Base-by-base conservation (phyloP, 2,888 invertebrate genomes). In the Tetragonula carbonaria region DNA sequence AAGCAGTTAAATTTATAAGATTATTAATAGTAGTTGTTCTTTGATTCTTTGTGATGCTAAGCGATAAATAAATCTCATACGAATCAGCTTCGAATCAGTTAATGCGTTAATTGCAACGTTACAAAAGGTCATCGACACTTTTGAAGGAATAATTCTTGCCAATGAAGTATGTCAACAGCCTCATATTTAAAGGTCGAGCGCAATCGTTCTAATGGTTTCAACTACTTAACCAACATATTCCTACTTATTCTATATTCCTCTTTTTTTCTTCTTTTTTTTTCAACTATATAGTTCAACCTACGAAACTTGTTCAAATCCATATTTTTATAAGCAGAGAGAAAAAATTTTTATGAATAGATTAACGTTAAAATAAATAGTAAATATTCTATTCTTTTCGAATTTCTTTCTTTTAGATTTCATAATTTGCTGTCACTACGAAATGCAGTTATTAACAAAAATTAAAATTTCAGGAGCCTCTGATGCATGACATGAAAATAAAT, bases 131-230 rank as follows among this genome's bases (percentile, higher is more conserved):
- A 66, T 21, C 57, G 63, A 85, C 76, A 79, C 78, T 62, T 72
- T 67, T 70, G 62, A 71, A 65, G 78, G 65, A 81, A 82, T 79
- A 75, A 87, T 87, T 87, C 66, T 18, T 66, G 21, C 67, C 72
- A 82, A 84, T 86, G 23, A 78, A 81, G 57, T 81, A 65, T 78
- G 83, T 83, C 81, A 85, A 86, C 57, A 79, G 75, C 11, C 59
- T 33, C 63, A 53, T 62, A 62, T 74, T 74, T 81, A 86, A 83
- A 85, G 85, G 72, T 82, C 82, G 73, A n/a, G 59, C 33, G 28
- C 80, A 77, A 75, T 74, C 72, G 50, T 65, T 67, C 21, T 70
- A 84, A 77, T 68, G 18, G 79, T 45, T 77, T 68, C 72, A 82
- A 71, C 51, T 65, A 63, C n/a, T 45, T 21, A 53, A 71, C 72